These are phyloP conservation scores for Axea sp. DNA, from an alignment of 2,888 invertebrate species.

Conservation along the genomic window DNA sequence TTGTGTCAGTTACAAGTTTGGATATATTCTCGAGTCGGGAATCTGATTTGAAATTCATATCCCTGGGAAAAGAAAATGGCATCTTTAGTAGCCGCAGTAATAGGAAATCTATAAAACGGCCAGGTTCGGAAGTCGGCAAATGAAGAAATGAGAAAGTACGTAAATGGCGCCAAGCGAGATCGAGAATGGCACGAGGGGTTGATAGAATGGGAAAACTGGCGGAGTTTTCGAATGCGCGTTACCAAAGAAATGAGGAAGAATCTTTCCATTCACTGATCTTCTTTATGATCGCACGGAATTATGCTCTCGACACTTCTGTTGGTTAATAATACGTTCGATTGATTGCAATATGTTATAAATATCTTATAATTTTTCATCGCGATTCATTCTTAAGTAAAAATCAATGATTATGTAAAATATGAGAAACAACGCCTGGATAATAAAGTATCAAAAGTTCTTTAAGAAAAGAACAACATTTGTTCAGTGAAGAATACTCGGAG, in stretches of 20 bases:
- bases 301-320: constrained; percentile 7
- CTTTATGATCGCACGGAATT: constrained; percentile 20
- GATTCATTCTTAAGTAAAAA: too few relatives aligned
- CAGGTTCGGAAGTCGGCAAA: constrained; percentile 32
- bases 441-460: too few relatives aligned
- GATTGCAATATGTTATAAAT: too few relatives aligned
- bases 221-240: constrained; percentile 26
- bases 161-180: constrained; percentile 16
- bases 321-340: constrained; percentile 6
- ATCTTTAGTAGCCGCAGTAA: constrained; percentile 24
- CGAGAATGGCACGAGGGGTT: constrained; percentile 5
- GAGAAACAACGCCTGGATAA: too few relatives aligned
- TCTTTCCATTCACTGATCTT: constrained; percentile 22
- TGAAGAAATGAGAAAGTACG: constrained; percentile 38
- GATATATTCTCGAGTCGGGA: neutral
- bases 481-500: too few relatives aligned
- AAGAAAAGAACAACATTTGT: too few relatives aligned
- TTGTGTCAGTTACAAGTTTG: constrained; percentile 11
- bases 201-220: constrained; percentile 10
- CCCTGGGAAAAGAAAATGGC: constrained; percentile 3
- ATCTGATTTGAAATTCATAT: constrained; percentile 39
- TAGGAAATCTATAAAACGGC: constrained; percentile 30
- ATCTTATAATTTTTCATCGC: too few relatives aligned
- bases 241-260: neutral
- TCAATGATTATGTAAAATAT: too few relatives aligned